Percentiles rank a stretch among this genome's conserved stretches.
phyloP scores from a whole-genome alignment of 1,140 invertebrate genomes.

The Anastrepha ludens region DNA sequence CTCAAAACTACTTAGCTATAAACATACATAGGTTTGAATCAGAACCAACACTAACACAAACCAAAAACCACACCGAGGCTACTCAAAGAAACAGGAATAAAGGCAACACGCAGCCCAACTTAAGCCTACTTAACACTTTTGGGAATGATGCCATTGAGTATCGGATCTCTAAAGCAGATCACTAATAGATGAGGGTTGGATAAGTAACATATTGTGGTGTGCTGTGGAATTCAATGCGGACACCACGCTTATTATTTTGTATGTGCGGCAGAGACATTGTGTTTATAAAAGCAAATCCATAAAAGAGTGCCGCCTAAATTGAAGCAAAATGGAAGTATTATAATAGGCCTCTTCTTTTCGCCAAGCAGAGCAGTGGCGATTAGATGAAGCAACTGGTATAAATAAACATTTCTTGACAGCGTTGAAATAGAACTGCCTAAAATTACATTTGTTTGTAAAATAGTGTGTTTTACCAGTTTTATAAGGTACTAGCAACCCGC shows the following conservation, averaged over 20 bases:
- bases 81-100: conserved; percentile 21
- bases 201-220: conserved; percentile 1
- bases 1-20: too few species aligned
- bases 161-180: conserved; percentile 1
- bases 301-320: background rate
- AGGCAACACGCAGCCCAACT: background rate
- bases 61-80: background rate
- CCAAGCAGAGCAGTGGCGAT: too few species aligned
- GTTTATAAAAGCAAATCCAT: background rate
- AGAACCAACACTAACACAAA: background rate
- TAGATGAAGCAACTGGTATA: too few species aligned
- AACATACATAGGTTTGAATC: background rate
- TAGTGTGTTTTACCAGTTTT: too few species aligned
- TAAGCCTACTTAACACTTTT: conserved; percentile 46
- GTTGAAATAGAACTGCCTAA: too few species aligned
- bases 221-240: background rate
- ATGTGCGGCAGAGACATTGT: background rate
- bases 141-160: conserved; percentile 30
- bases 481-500: too few species aligned
- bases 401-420: too few species aligned
- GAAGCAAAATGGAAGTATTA: background rate
- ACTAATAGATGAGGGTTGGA: background rate
- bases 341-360: background rate
- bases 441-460: too few species aligned
- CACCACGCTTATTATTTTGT: background rate